phyloP scores from a whole-genome alignment of 1,140 invertebrate species.

The Grapholita molesta region DNA sequence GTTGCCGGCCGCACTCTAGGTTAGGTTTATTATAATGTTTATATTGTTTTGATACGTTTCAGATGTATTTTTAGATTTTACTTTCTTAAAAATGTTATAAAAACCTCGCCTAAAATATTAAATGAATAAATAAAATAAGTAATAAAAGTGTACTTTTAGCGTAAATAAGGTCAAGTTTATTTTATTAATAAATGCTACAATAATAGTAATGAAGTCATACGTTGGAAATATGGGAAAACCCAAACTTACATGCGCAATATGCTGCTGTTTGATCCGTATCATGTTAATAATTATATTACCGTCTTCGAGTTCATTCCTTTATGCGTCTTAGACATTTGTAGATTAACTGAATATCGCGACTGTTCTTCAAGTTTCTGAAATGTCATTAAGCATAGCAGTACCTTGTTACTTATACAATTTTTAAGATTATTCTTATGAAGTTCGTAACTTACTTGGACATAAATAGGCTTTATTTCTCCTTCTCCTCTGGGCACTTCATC shows the following conservation, averaged over 20 bases:
- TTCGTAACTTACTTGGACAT: constrained; percentile 57
- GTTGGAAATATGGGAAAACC: not conserved
- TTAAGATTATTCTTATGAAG: not conserved
- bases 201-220: not conserved
- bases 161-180: too few species aligned
- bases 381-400: constrained; percentile 2
- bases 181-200: too few species aligned
- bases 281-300: not conserved
- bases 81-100: too few species aligned
- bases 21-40: too few species aligned
- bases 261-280: not conserved
- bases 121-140: too few species aligned
- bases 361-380: constrained; percentile 47
- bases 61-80: too few species aligned
- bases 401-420: not conserved
- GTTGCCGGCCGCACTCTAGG: too few species aligned
- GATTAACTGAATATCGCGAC: not conserved
- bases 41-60: too few species aligned
- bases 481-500: constrained; percentile 19
- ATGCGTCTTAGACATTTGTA: not conserved
- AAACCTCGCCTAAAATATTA: too few species aligned
- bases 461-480: constrained; percentile 37
- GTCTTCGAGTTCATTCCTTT: not conserved
- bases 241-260: not conserved
- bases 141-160: too few species aligned